Conservation (phyloP, 2,888 invertebrate species). For the Resseliella maxima region DNA sequence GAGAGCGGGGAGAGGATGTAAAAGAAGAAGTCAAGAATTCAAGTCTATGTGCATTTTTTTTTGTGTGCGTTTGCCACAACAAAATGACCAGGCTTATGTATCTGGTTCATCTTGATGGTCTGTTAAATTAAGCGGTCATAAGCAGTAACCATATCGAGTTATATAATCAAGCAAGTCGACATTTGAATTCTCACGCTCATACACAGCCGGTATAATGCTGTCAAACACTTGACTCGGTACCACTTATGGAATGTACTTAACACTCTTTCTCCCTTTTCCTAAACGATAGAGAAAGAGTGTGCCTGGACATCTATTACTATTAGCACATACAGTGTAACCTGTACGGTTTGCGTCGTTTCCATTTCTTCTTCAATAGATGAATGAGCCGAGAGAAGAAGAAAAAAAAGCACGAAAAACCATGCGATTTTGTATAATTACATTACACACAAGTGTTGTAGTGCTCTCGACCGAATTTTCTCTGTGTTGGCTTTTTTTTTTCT, state of each 20-base stretch:
- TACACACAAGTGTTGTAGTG: not conserved
- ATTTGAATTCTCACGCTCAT: constrained; percentile 31
- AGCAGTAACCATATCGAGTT: constrained; percentile 23
- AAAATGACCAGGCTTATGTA: constrained; percentile 36
- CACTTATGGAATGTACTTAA: not conserved
- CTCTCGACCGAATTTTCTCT: not conserved
- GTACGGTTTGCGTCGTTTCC: not conserved
- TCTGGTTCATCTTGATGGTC: constrained; percentile 38
- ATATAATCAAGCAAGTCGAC: constrained; percentile 1
- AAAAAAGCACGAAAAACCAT: too few species aligned
- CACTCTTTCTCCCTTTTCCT: too few species aligned
- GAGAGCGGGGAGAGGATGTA: too few species aligned
- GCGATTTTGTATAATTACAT: constrained; percentile 21
- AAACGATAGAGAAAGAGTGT: not conserved
- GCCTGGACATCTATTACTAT: not conserved
- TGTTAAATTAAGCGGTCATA: constrained; percentile 41
- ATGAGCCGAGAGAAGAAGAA: not conserved
- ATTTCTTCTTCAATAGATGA: not conserved
- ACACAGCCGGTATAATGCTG: not conserved
- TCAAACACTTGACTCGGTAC: constrained; percentile 19
- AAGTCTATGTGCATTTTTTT: not conserved
- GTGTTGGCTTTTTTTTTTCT: not conserved
- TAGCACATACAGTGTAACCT: constrained; percentile 7
- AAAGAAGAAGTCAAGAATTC: not conserved
- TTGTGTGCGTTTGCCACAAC: not conserved